Base-by-base conservation (phyloP, 2,797 vertebrate genomes). In the Dromococcyx pavoninus region DNA sequence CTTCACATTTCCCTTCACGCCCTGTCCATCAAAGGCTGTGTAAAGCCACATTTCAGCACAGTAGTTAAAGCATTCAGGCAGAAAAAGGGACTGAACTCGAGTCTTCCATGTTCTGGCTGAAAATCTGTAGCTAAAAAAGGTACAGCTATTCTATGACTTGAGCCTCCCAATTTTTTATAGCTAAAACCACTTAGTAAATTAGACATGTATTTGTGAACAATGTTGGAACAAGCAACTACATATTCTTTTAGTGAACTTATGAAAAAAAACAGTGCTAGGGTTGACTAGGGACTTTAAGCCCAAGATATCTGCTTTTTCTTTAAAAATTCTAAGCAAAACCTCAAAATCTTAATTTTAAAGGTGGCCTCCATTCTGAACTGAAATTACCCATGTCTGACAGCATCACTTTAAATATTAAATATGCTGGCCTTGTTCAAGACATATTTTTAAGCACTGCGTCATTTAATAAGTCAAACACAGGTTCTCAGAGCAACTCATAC, bases 371-470 rank as follows among this genome's bases (percentile, higher is more conserved):
- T 58, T 76, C 75, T 18, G 69, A 27, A 85, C n/a, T 71, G n/a
- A 58, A 64, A 82, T 30, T 37, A 87, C 13, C 12, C 41, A 53
- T 37, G 33, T 39, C 21, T 62, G 35, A 78, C 19, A 85, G 44
- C 57, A 82, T 48, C 30, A 28, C 37, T 94, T 91, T 62, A 91
- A 93, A 87, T 74, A 94, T 75, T 93, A 84, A 84, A 70, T 41
- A 86, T 35, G n/a, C 70, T 84, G 78, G 46, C 46, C 50, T 41
- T 81, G 32, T 33, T 93, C 69, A 83, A 89, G 54, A 74, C 21
- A 7, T 70, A 86, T 60, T 93, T 93, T 75, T 80, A 86, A n/a
- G 62, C 75, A 66, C 60, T 43, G 12, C 18, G 44, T n/a, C 23
- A 91, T 89, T 85, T 50, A 89, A 35, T 43, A 85, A 1, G 4